Evolutionary conservation across 2,888 invertebrate species (phyloP).

Genomic region (Microdon myrmicae): DNA sequence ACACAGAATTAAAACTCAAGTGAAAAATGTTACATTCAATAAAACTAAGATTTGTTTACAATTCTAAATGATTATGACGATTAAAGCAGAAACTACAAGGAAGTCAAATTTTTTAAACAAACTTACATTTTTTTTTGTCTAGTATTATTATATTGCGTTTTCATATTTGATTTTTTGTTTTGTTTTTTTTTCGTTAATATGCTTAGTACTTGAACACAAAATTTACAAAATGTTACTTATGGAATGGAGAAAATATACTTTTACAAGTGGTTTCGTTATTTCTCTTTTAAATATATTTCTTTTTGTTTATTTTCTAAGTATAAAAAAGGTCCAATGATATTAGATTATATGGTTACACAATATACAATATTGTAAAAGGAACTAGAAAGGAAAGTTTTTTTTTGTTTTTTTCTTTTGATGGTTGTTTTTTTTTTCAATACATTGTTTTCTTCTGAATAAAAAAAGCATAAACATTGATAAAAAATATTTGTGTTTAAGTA

Average conservation of each 20-base stretch:
- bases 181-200: slow-evolving; percentile 5
- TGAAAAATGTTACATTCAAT: slow-evolving; percentile 7
- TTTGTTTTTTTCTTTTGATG: slow-evolving; percentile 5
- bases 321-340: slow-evolving; percentile 35
- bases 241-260: slow-evolving; percentile 50
- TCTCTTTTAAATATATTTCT: slow-evolving; percentile 11
- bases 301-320: slow-evolving; percentile 19
- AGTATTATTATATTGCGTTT: slow-evolving; percentile 12
- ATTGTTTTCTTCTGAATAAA: slow-evolving; percentile 3
- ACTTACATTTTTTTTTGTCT: slow-evolving; percentile 10
- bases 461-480: slow-evolving; percentile 35
- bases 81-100: slow-evolving; percentile 42
- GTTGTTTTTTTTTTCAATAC: slow-evolving; percentile 9
- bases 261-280: too few species aligned
- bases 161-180: slow-evolving; percentile 9
- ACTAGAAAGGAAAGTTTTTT: slow-evolving; percentile 24
- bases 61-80: slow-evolving; percentile 24
- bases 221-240: slow-evolving; percentile 35
- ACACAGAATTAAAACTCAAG: slow-evolving; percentile 11
- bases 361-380: slow-evolving; percentile 35
- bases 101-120: slow-evolving; percentile 18
- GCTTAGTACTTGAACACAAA: too few species aligned
- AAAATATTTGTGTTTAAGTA: too few species aligned
- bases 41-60: slow-evolving; percentile 15
- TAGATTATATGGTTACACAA: slow-evolving; percentile 15